Conservation (phyloP, 2,113 vertebrate species). For the Hyperopisus bebe region DNA sequence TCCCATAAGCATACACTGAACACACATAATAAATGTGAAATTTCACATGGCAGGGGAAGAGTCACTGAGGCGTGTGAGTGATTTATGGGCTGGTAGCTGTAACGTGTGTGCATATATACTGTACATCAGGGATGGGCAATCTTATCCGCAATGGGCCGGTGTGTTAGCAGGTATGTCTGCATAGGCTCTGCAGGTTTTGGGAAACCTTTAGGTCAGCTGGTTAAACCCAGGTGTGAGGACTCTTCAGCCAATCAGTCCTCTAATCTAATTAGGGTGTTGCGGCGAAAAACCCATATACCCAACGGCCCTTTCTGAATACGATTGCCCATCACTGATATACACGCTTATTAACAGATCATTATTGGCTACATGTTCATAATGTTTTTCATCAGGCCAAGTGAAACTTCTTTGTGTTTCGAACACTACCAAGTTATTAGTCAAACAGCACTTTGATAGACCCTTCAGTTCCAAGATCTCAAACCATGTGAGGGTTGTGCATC, state of each 20-base stretch:
- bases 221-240: no score
- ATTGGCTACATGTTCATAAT: neutral
- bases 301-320: no score
- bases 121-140: no score
- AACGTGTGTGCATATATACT: neutral
- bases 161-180: no score
- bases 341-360: neutral
- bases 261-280: no score
- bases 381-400: neutral
- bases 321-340: neutral
- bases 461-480: neutral
- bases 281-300: no score
- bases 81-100: neutral
- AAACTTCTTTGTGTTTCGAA: neutral
- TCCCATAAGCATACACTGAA: neutral
- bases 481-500: neutral
- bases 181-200: no score
- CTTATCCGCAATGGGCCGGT: neutral
- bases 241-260: neutral
- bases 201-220: no score
- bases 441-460: neutral
- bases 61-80: neutral
- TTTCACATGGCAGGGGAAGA: neutral
- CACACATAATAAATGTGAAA: neutral
- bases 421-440: neutral